phyloP scores from a whole-genome alignment of 2,113 vertebrate species.

The Girardinichthys multiradiatus region DNA sequence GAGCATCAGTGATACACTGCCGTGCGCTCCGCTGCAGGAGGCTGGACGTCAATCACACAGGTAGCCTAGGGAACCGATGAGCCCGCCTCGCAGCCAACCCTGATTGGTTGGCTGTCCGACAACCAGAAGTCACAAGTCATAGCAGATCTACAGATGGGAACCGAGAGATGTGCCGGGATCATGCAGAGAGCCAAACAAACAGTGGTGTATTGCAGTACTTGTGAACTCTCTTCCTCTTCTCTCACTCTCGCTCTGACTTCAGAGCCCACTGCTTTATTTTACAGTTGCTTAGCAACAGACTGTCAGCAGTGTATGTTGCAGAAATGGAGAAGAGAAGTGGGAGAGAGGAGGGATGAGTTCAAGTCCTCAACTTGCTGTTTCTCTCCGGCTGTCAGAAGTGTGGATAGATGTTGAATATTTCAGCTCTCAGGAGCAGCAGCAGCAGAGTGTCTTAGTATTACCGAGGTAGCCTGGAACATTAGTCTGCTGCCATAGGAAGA shows the following conservation, averaged over 20 bases:
- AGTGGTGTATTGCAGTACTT: slow-evolving; percentile 68
- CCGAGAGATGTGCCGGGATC: slow-evolving; percentile 62
- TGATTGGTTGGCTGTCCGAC: slow-evolving; percentile 57
- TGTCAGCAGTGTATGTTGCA: slow-evolving; percentile 54
- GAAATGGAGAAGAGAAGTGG: slow-evolving; percentile 50
- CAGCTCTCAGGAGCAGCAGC: slow-evolving; percentile 54
- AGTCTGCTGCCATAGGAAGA: not conserved
- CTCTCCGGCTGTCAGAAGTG: slow-evolving; percentile 43
- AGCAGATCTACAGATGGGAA: slow-evolving; percentile 69
- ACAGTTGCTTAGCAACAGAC: slow-evolving; percentile 83
- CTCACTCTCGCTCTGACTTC: slow-evolving; percentile 53
- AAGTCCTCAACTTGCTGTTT: slow-evolving; percentile 55
- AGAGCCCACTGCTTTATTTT: slow-evolving; percentile 72
- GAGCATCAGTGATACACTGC: slow-evolving; percentile 70
- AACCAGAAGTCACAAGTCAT: slow-evolving; percentile 71
- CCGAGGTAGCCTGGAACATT: slow-evolving; percentile 3
- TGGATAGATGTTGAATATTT: slow-evolving; percentile 68
- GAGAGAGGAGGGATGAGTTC: slow-evolving; percentile 58
- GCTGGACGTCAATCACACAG: slow-evolving; percentile 77
- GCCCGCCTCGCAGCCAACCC: slow-evolving; percentile 36
- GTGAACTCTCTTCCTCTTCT: slow-evolving; percentile 56
- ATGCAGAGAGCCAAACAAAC: slow-evolving; percentile 62
- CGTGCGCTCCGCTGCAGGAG: slow-evolving; percentile 74
- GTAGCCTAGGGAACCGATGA: slow-evolving; percentile 63
- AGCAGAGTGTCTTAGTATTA: slow-evolving; percentile 23